Conservation (phyloP, 2,113 vertebrate species). For the Petaurus breviceps region DNA sequence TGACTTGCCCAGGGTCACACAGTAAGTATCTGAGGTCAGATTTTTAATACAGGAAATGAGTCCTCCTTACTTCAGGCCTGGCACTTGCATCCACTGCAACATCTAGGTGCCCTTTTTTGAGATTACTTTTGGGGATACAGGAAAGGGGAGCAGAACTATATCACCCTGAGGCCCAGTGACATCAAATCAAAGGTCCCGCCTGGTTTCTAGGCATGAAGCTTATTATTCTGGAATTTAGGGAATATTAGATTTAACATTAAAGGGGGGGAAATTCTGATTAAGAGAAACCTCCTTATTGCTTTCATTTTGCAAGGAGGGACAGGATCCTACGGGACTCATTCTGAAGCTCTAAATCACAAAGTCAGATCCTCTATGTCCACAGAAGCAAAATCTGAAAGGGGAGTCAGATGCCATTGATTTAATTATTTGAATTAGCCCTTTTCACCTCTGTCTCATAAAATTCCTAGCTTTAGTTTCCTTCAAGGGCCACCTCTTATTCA, state of each 20-base stretch:
- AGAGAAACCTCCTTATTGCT: not conserved
- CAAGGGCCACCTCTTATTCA: not conserved
- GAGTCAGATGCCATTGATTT: not conserved
- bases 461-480: not conserved
- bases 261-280: not conserved
- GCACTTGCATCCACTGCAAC: not conserved
- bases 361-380: not conserved
- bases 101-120: not conserved
- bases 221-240: not conserved
- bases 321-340: not conserved
- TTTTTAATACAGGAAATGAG: not conserved
- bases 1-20: not conserved
- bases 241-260: not conserved
- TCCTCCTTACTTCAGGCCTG: not conserved
- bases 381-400: not conserved
- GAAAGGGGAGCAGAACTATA: not conserved
- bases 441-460: not conserved
- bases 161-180: not conserved
- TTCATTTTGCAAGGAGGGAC: not conserved
- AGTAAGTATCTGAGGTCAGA: no score
- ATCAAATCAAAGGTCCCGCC: not conserved
- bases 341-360: not conserved
- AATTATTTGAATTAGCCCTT: not conserved
- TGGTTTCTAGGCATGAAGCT: not conserved
- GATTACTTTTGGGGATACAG: not conserved